A percentile compares a stretch with the other conserved stretches of the same genome.
phyloP scores from a whole-genome alignment of 2,797 vertebrate species.

The Cryptoblepharus egeriae region DNA sequence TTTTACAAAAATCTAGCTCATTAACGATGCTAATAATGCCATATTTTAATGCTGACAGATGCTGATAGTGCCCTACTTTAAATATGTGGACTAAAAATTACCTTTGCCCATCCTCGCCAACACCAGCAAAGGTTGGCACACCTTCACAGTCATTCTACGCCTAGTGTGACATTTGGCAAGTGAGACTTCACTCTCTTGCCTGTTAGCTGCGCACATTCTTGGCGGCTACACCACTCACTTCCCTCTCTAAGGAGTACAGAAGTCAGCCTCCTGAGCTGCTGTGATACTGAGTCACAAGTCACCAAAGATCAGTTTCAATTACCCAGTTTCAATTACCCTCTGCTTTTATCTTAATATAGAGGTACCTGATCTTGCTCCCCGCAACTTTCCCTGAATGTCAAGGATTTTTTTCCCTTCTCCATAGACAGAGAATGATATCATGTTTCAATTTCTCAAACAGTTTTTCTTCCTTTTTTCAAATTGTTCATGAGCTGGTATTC shows the following conservation, averaged over 20 bases:
- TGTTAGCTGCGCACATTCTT: slow-evolving; percentile 38
- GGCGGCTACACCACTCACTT: slow-evolving; percentile 9
- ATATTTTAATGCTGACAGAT: too few species aligned
- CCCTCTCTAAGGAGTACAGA: slow-evolving; percentile 48
- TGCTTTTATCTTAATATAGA: slow-evolving; percentile 30
- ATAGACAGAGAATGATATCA: not conserved
- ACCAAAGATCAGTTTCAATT: slow-evolving; percentile 58
- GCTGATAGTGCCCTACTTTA: not conserved
- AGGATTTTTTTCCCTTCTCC: slow-evolving; percentile 1
- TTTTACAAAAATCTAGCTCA: not conserved
- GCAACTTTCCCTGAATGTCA: not conserved
- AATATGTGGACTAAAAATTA: slow-evolving; percentile 51
- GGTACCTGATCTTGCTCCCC: slow-evolving; percentile 14
- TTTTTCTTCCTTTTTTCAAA: not conserved
- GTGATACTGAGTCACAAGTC: slow-evolving; percentile 59
- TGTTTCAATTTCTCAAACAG: not conserved
- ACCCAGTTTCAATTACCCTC: slow-evolving; percentile 50
- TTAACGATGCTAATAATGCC: not conserved
- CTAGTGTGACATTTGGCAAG: slow-evolving; percentile 62
- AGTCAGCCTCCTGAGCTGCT: slow-evolving; percentile 42
- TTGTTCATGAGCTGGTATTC: not conserved
- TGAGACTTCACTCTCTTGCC: slow-evolving; percentile 48
- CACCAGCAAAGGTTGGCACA: slow-evolving; percentile 9
- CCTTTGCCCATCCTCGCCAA: not conserved
- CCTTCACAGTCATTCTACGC: slow-evolving; percentile 56